Evolutionary conservation across 2,888 invertebrate genomes (phyloP), one percentile per base, ranked within the genome.

Genomic region (Drosophila anomalipes): DNA sequence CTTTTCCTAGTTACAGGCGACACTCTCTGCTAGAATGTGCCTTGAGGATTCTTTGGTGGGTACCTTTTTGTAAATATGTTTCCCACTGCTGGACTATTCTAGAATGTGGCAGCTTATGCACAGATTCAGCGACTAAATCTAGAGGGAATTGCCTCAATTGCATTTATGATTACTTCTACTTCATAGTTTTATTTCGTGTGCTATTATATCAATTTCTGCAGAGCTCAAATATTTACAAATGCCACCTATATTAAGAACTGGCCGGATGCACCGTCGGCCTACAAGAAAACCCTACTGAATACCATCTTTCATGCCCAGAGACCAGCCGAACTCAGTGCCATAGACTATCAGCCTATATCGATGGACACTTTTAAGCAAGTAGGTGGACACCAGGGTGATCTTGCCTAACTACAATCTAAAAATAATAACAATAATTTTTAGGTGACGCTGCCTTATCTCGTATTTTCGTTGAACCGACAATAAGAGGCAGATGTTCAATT

Each of bases 311-410:
- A 89, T 3, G 73, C 88, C 0, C 91, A 92, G 60, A 82, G 79
- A 57, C 81, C 79, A 2, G 79, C 82, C 0, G 75, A 80, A 30
- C 54, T 91, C 1, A 87, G 70, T 41, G 90, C 92, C 28, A 81
- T 83, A 65, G 91, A 90, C 16, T 87, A 82, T 60, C 67, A 83
- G n/a, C 59, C 86, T 0, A 81, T 92, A 4, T 82, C 85, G 10
- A 70, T 89, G 58, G 79, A 79, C 14, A 90, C 88, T 16, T 92
- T 92, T 56, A 81, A 90, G 59, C 72, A 82, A 81, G 92, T 89
- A 64, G 59, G 70, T 61, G 26, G 6, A 22, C 0, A 9, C 28
- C 2, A n/a, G 10, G 10, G 4, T 16, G 22, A 14, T 26, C 22
- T 16, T 12, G 44, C 44, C 1, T 2, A 26, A 35, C 12, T 37